Base-by-base conservation (phyloP, 1,140 invertebrate genomes). In the Brachionus rubens region DNA sequence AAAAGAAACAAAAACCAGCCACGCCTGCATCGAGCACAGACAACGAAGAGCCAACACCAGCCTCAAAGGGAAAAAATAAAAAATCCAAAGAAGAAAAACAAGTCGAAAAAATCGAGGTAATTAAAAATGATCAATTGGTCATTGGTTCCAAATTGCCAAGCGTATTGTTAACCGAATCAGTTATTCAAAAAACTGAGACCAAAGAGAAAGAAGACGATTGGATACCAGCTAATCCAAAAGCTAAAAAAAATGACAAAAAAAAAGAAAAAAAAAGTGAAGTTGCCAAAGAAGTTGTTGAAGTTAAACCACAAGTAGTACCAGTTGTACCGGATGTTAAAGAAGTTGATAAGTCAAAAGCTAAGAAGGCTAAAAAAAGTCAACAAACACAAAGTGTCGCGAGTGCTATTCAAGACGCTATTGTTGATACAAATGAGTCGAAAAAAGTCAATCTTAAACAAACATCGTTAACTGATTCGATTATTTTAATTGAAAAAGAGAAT, bases 351-450 rank as follows among this genome's bases (percentile, higher is more conserved):
- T 10, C 41, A 19, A 54, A 72, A 24, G 14, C 1, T 6, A 72
- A 72, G 48, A 72, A 50, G 19, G 26, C 12, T 9, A 72, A 65
- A 46, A 46, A 4, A 10, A 46, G 14, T 46, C 9, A 16, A 9
- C 33, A 1, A n/a, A 21, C n/a, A 10, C 40, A 43, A 41, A 41
- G 19, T 65, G 41, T 41, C 16, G n/a, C 40, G 14, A 21, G 7
- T 65, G 68, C 21, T 33, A 54, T 59, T 26, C 41, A 43, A n/a
- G 68, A 72, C 3, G 68, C 48, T 72, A 41, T 72, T 54, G 54
- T 59, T 14, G 54, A 59, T 19, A 59, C 54, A 6, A 6, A 30
- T 7, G 54, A 59, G n/a, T 12, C 54, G 7, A 72, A 72, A 24
- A 72, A 72, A 19, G 12, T 10, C 5, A 72, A 46, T 6, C 36